Base-by-base conservation (phyloP, 2,888 invertebrate species). In the Trichacis sp. region DNA sequence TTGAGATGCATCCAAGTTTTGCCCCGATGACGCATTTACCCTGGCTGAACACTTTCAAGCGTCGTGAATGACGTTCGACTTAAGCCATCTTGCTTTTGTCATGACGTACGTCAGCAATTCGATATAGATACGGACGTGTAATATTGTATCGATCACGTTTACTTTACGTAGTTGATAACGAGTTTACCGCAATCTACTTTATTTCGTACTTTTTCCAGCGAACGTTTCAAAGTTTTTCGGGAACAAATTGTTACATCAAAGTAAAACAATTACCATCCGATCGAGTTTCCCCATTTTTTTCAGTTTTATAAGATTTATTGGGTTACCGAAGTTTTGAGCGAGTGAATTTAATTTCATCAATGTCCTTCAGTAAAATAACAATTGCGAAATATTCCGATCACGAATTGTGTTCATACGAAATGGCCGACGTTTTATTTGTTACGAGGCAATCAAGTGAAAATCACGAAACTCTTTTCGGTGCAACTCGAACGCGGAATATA, bases 11-110 rank as follows among this genome's bases (percentile, higher is more conserved):
- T 36, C 36, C 5, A 11, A 46, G 20, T 52, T 47, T 12, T 30
- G 19, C 29, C 29, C 18, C 17, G 36, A 50, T 20, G 15, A 57
- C 50, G 47, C 33, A 45, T 38, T 50, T 50, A 49, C 48, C 29
- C 33, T 30, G 45, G 49, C 15, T 30, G 17, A 14, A 24, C 19
- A 38, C 38, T 48, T 12, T 40, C 15, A 4, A 42, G 14, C 17
- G 6, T 42, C 20, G 40, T 40, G 30, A 46, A n/a, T 20, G 45
- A 9, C 17, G 18, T 17, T 46, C 17, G n/a, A 33, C 9, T 9
- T 8, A 19, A 46, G 17, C 9, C 36, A 54, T 15, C 14, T 46
- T 6, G 14, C 19, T 18, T 14, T 33, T 46, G n/a, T 48, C 29
- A 43, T 29, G 48, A n/a, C n/a, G 40, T 50, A 17, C 40, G 40